Base-by-base conservation (phyloP, 1,140 invertebrate genomes). In the Drosophila melanica region DNA sequence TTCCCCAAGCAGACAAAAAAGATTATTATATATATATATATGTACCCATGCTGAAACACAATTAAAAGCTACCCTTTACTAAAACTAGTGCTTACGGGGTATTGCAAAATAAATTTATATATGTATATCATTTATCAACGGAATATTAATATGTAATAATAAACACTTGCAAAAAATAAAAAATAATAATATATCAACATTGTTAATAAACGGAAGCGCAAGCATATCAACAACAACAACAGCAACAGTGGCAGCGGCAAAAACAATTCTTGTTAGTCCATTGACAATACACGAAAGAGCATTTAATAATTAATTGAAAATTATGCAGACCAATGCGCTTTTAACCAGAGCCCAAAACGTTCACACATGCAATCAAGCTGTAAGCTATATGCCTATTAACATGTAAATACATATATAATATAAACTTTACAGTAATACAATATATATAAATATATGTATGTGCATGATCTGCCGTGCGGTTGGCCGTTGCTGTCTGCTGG, bases 221-320 rank as follows among this genome's bases (percentile, higher is more conserved):
- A 59, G 57, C 59, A 70, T 62, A 70, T 75, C 75, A 75, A 58
- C 51, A 44, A 30, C 63, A 74, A 35, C 71, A 65, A 16, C 35
- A 59, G 16, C 45, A 53, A 27, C 47, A 42, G 30, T 23, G 14
- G 30, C 37, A 18, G 23, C 12, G 37, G 50, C 68, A 58, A 48
- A 16, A 58, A 70, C 50, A 62, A 47, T 77, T 48, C 74, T 73
- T 77, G 68, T 77, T 79, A 78, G 76, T 66, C 73, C 76, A 76
- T 60, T 63, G 76, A 76, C 76, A 79, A 79, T 79, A 76, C 76
- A 79, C 35, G 74, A 54, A 72, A 72, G 63, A 45, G 68, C 73
- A 79, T 73, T 77, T 73, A 79, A 79, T 79, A 73, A 79, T 79
- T 79, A 77, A 79, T 79, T 79, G 75, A 72, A 79, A 72, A 76